Evolutionary conservation across 2,113 vertebrate species (phyloP), one percentile per base, ranked within the genome.

Genomic region (Thalassoma bifasciatum): DNA sequence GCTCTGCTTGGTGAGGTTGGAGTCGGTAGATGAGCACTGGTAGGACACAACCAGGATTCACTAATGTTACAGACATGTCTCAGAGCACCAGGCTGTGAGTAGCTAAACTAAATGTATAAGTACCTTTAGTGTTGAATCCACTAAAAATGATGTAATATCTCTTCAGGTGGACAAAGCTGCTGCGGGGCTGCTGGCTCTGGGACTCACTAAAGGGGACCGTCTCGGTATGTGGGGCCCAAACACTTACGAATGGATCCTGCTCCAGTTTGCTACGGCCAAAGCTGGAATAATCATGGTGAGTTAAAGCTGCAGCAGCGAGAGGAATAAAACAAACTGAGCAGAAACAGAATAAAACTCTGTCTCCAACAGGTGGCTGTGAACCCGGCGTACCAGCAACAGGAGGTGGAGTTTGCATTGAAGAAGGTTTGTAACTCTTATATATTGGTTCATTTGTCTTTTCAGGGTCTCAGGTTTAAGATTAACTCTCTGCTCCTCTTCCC

Each of bases 201-300:
- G 97, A 0, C 89, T 99, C 75, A 81, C 87, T 74, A 96, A 87
- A 44, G 98, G 98, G 7, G 98, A 99, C 80, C 85, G 97, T 0
- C 91, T 99, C 0, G 97, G 96, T 19, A 95, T 99, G 88, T 99
- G 97, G 97, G 95, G 96, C 2, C 98, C 98, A 42, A 99, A 99
- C 79, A 95, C 75, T 1, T 98, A 98, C 0, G 95, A 96, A 1
- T 99, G 98, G 98, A 56, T 96, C 50, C 89, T 99, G 60, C 89
- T 96, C 66, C 96, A 97, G 86, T 94, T 96, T 81, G 97, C 98
- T 38, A 96, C 96, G 0, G 97, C 98, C 34, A 95, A 95, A 86
- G 96, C 96, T 12, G 98, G 98, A 58, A 94, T 99, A 51, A 94
- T 99, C 69, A 66, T 98, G 97, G 98, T 99, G 84, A 95, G 96